Percentiles rank a stretch among this genome's conserved stretches.
These are phyloP conservation scores for Marcusenius ussheri DNA, from an alignment of 2,113 vertebrate genomes.

Conservation along the genomic window DNA sequence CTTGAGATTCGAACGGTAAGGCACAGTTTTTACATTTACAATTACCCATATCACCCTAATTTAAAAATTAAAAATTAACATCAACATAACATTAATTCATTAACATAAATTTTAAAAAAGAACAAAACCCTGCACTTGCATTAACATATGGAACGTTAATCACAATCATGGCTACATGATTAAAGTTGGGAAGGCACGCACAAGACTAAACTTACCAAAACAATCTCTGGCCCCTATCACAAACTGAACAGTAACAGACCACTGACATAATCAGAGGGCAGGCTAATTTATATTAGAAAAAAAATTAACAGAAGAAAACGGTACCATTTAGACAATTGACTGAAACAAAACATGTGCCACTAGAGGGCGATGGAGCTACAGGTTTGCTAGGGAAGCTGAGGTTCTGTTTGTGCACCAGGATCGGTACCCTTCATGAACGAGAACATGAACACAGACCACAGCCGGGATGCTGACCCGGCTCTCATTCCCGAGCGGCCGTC, in stretches of 20 bases:
- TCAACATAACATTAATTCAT: background rate
- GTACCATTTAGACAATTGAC: background rate
- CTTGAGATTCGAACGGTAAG: background rate
- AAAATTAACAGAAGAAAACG: background rate
- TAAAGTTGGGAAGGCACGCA: background rate
- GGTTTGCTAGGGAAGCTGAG: constrained; percentile 15
- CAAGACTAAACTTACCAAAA: background rate
- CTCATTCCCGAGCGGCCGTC: background rate
- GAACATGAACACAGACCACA: background rate
- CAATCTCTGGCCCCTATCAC: background rate
- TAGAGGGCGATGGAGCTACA: constrained; percentile 57
- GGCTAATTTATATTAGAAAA: background rate
- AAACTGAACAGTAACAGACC: background rate
- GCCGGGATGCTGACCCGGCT: background rate
- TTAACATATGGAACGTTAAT: background rate
- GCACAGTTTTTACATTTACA: background rate
- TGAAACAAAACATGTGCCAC: constrained; percentile 27
- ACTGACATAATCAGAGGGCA: background rate
- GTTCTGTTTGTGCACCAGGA: too few relatives aligned
- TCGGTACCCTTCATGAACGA: background rate
- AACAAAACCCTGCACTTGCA: background rate
- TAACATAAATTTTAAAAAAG: background rate
- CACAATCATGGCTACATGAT: background rate
- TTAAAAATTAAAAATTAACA: background rate
- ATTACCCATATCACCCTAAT: background rate